Conservation (phyloP, 1,140 invertebrate species). For the Drosophila bocqueti region DNA sequence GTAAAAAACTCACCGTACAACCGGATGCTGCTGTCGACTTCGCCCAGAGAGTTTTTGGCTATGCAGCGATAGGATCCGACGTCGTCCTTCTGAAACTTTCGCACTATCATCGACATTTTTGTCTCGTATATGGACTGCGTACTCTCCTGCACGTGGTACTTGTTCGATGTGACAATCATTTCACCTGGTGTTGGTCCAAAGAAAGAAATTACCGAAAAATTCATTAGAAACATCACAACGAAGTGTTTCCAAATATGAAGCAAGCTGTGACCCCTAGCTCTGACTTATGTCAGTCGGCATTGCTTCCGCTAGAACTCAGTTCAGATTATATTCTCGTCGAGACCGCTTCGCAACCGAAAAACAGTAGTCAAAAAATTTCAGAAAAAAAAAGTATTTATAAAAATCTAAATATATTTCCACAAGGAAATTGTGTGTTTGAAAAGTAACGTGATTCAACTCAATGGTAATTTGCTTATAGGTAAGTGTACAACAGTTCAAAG, state of each 20-base stretch:
- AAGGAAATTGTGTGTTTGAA: constrained; percentile 4
- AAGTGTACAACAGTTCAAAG: constrained; percentile 2
- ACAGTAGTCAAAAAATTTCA: constrained; percentile 8
- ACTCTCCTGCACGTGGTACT: constrained; percentile 92
- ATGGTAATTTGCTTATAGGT: constrained; percentile 6
- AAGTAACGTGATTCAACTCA: neutral
- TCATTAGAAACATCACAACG: neutral
- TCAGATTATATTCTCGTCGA: constrained; percentile 19
- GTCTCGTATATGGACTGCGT: constrained; percentile 92
- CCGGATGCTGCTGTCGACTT: constrained; percentile 94
- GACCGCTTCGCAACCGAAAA: constrained; percentile 7
- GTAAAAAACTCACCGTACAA: constrained; percentile 92
- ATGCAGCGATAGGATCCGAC: constrained; percentile 95
- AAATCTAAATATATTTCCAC: constrained; percentile 5
- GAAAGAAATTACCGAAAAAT: neutral
- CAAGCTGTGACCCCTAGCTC: neutral
- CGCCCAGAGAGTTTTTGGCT: constrained; percentile 95
- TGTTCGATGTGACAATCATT: constrained; percentile 92
- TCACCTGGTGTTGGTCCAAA: constrained; percentile 87
- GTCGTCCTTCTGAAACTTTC: constrained; percentile 91
- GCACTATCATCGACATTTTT: constrained; percentile 93
- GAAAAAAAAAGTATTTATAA: neutral
- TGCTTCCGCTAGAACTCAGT: neutral
- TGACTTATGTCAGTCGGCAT: neutral
- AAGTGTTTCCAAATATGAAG: neutral